A percentile compares a stretch with the other conserved stretches of the same genome.
These are phyloP conservation scores for Buathra laborator DNA, from an alignment of 2,888 invertebrate genomes.

Conservation along the genomic window DNA sequence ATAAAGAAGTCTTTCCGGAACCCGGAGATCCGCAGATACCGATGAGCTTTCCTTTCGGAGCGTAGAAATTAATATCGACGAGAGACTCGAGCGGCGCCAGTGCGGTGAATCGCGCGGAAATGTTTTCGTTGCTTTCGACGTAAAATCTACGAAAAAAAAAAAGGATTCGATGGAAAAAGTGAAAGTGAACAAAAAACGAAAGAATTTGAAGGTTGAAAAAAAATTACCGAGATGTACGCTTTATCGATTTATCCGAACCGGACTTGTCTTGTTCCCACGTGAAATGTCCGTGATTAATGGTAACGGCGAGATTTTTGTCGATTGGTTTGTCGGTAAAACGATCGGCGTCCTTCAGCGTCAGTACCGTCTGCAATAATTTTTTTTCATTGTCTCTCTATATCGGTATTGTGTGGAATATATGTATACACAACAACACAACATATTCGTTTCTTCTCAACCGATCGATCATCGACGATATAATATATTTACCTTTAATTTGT, in stretches of 20 bases:
- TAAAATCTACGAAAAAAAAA: conserved; percentile 65
- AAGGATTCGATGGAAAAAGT: background rate
- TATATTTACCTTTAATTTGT: conserved; percentile 76
- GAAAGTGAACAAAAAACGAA: too few species aligned
- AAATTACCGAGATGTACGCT: conserved; percentile 58
- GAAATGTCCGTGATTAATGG: conserved; percentile 85
- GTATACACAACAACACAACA: too few species aligned
- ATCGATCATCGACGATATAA: background rate
- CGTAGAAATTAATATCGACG: conserved; percentile 78
- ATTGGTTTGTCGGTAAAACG: conserved; percentile 83
- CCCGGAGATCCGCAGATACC: conserved; percentile 87
- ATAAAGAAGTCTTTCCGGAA: conserved; percentile 86
- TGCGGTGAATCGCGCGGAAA: conserved; percentile 60
- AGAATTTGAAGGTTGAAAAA: too few species aligned
- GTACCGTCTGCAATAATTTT: conserved; percentile 79
- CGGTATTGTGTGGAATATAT: too few species aligned
- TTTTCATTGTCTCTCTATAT: too few species aligned
- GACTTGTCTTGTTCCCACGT: conserved; percentile 80
- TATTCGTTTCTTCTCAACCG: conserved; percentile 8
- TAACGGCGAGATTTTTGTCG: conserved; percentile 84
- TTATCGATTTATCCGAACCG: conserved; percentile 30
- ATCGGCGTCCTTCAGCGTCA: conserved; percentile 85
- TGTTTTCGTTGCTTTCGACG: conserved; percentile 67
- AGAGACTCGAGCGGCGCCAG: conserved; percentile 56
- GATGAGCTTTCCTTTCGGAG: conserved; percentile 83